These are phyloP conservation scores for Coreius guichenoti DNA, from an alignment of 2,797 vertebrate genomes.

Conservation along the genomic window DNA sequence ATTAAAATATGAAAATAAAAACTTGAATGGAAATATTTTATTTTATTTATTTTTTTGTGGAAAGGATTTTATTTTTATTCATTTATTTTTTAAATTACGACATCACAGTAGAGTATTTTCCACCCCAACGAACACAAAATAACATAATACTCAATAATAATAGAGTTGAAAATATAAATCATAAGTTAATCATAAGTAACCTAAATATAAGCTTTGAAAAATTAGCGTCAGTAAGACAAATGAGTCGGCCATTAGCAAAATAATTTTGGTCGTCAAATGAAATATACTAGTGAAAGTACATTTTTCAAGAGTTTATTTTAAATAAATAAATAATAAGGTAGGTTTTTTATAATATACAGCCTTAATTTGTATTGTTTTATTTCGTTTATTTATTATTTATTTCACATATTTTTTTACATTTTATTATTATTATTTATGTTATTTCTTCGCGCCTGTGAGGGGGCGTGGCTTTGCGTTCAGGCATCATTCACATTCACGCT, in stretches of 20 bases:
- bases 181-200: neutral
- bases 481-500: neutral
- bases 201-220: too few species aligned
- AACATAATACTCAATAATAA: neutral
- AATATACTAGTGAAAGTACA: too few species aligned
- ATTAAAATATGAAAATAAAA: too few species aligned
- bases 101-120: neutral
- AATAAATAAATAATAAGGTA: too few species aligned
- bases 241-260: too few species aligned
- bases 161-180: neutral
- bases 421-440: neutral
- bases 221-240: too few species aligned
- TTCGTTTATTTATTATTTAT: neutral
- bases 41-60: too few species aligned
- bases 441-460: neutral
- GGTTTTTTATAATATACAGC: too few species aligned
- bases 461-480: constrained; percentile 7
- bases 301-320: neutral
- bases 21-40: too few species aligned
- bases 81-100: neutral
- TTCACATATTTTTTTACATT: neutral
- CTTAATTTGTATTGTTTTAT: neutral
- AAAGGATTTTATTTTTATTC: too few species aligned
- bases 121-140: too few species aligned
- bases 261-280: too few species aligned